Evolutionary conservation across 2,797 vertebrate species (phyloP), one percentile per base, ranked within the genome.

Genomic region (Catostomus latipinnis): DNA sequence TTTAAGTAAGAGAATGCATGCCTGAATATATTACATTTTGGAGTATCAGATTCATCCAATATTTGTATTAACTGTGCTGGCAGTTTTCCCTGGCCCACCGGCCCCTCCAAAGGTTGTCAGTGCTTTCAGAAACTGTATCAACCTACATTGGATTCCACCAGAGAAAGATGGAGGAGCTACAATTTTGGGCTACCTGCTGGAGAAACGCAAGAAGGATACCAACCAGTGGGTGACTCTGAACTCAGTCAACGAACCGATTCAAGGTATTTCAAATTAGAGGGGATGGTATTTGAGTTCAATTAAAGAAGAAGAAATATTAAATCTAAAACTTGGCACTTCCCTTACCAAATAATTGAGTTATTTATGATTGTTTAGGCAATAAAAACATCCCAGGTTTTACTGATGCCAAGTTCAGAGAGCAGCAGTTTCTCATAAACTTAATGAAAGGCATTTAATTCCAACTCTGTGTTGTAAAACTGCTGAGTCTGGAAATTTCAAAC

Each of bases 171-270:
- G 91, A 65, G 90, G 90, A 1, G 82, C 85, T 81, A 0, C 65
- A 66, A 91, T 96, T 66, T 83, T 92, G 78, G 96, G 96, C 34
- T 97, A 97, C 80, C 78, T 93, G 0, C 0, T 96, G 12, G 96
- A 98, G 68, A 97, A 96, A 79, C 89, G 93, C 57, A 96, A 95
- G 88, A 94, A 92, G 80, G 95, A 96, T 3, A 94, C 94, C 46
- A 83, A 79, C 62, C 84, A 88, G 62, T 98, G 96, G 96, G 85
- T 90, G 11, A 79, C 93, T 7, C 88, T 95, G 81, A 93, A 93
- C 79, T 12, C 85, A n/a, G 2, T 94, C 54, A 84, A 85, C 0
- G 84, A 88, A 52, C 95, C 94, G 0, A 74, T 95, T 79, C 66
- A 91, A 85, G 96, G 96, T 97, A 74, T 18, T 46, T 56, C 50